Evolutionary conservation across 2,797 vertebrate genomes (phyloP), one percentile per base, ranked within the genome.

Genomic region (Ctenosaura bakeri): DNA sequence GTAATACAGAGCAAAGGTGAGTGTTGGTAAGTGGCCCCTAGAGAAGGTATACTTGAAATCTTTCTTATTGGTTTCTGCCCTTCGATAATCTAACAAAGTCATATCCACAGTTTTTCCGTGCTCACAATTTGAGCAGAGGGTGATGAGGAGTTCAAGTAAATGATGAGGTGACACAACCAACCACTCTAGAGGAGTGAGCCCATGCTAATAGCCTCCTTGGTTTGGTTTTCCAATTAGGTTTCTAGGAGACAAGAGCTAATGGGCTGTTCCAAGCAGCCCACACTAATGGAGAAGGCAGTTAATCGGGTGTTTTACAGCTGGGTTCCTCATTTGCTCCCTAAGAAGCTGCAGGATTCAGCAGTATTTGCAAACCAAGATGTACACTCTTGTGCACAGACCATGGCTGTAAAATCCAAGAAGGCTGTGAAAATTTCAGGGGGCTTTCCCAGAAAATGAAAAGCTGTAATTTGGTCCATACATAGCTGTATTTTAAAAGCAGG

Each of bases 151-250:
- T 69, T 83, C 80, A 54, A 66, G 59, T 0, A 69, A 52, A 32
- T n/a, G 42, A 69, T 6, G 22, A 6, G 73, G 54, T 54, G 74
- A 13, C 73, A 66, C 46, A 83, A 22, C 16, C 12, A 77, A 83
- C 12, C 29, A 71, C 46, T 59, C 24, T 59, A 66, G 32, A 77
- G 71, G 83, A 73, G 9, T 2, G 18, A 83, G 46, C 16, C 7
- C 46, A 77, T n/a, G 8, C 59, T 87, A 77, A 79, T 71, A 6
- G 50, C 64, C 56, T 86, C 77, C 50, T 69, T 10, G 46, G 32
- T 69, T 59, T 50, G 64, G 42, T 89, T 91, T 69, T 87, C 71
- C 88, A 89, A 83, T 87, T 78, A 83, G 12, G 7, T 66, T 90
- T 83, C 88, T 86, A 87, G 52, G 79, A 71, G 62, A 77, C 62